A percentile compares a stretch with the other conserved stretches of the same genome.
phyloP scores from a whole-genome alignment of 2,888 invertebrate genomes.

The Apamea anceps region DNA sequence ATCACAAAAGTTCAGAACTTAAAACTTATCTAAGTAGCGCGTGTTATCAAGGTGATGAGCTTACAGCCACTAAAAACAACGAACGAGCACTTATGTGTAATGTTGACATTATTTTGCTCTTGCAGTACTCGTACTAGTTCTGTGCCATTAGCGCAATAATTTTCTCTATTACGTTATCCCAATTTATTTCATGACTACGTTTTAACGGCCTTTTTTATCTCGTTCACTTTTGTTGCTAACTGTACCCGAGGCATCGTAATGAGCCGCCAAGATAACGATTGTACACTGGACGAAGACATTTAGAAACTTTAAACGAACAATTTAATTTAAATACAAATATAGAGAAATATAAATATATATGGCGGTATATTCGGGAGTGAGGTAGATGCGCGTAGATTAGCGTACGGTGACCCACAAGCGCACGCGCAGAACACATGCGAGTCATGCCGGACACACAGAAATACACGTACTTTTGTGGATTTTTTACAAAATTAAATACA shows the following conservation, averaged over 20 bases:
- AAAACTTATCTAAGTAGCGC: not conserved
- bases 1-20: constrained; percentile 14
- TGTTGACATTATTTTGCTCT: constrained; percentile 27
- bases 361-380: constrained; percentile 61
- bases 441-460: constrained; percentile 43
- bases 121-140: constrained; percentile 35
- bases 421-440: constrained; percentile 66
- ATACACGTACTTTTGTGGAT: constrained; percentile 45
- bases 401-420: constrained; percentile 74
- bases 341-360: constrained; percentile 63
- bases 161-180: constrained; percentile 35
- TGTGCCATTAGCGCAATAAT: constrained; percentile 33
- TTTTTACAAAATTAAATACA: constrained; percentile 22
- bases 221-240: constrained; percentile 64
- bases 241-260: constrained; percentile 57
- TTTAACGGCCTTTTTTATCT: constrained; percentile 56
- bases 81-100: constrained; percentile 10
- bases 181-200: constrained; percentile 53
- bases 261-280: constrained; percentile 58
- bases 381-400: constrained; percentile 61
- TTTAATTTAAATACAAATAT: constrained; percentile 69
- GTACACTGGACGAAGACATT: constrained; percentile 51
- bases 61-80: constrained; percentile 27
- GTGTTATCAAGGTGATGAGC: constrained; percentile 32
- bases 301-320: constrained; percentile 66